These are phyloP conservation scores for Hirudo medicinalis DNA, from an alignment of 1,140 invertebrate species.

Conservation along the genomic window DNA sequence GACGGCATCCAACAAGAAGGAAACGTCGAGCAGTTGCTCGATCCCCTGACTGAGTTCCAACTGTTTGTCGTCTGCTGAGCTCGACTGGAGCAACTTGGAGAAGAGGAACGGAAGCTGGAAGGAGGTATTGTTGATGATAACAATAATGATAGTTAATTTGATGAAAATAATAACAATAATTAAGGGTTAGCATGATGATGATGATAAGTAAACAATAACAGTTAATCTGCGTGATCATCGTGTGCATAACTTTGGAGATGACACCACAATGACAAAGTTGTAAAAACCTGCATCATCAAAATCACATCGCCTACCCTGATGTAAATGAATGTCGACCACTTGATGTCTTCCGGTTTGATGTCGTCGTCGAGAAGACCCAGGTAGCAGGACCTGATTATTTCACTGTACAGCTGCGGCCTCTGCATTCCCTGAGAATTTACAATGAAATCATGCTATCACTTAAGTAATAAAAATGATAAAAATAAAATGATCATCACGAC, in stretches of 20 bases:
- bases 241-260: too few species aligned
- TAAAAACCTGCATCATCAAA: neutral
- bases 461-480: too few species aligned
- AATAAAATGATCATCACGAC: too few species aligned
- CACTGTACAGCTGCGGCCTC: constrained; percentile 56
- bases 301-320: constrained; percentile 52
- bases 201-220: too few species aligned
- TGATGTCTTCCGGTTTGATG: constrained; percentile 60
- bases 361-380: constrained; percentile 62
- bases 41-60: neutral
- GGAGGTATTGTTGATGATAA: neutral
- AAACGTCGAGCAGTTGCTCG: neutral
- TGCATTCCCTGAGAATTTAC: constrained; percentile 28
- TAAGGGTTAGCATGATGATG: neutral
- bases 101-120: neutral
- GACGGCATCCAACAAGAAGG: neutral
- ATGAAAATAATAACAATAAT: neutral
- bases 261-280: neutral
- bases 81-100: neutral
- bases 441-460: too few species aligned
- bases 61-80: constrained; percentile 1
- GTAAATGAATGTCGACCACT: constrained; percentile 85
- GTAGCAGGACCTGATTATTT: constrained; percentile 72
- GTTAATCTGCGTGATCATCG: too few species aligned
- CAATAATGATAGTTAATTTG: neutral